Conservation (phyloP, 2,888 invertebrate species). For the Ashinkailepas kermadecensis region DNA sequence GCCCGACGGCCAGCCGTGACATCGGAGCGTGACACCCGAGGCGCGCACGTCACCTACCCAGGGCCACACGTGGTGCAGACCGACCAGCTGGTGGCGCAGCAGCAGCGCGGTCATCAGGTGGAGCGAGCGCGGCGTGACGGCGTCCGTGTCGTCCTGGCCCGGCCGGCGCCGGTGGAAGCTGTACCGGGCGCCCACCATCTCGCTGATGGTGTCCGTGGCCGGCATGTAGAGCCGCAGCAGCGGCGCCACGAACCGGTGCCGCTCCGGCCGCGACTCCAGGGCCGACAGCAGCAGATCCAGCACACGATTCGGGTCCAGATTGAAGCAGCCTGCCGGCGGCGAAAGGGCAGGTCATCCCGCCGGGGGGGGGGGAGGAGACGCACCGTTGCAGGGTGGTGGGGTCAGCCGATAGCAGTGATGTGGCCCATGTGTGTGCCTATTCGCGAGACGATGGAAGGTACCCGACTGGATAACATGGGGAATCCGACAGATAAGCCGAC, state of each 20-base stretch:
- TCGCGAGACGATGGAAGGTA: no score
- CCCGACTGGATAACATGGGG: no score
- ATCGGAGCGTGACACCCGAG: conserved; percentile 4
- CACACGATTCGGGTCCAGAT: conserved; percentile 96
- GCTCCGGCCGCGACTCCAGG: conserved; percentile 77
- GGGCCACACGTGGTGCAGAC: conserved; percentile 77
- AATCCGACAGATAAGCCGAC: no score
- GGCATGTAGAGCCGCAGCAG: conserved; percentile 74
- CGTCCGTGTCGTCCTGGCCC: not conserved
- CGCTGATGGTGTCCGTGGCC: conserved; percentile 80
- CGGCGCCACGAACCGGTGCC: conserved; percentile 50
- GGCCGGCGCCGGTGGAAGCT: conserved; percentile 45
- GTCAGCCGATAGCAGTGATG: no score
- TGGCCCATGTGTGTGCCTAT: no score
- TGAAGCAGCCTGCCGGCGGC: conserved; percentile 77
- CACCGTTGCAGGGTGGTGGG: no score
- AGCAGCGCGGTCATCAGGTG: conserved; percentile 85
- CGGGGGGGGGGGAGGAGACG: not conserved
- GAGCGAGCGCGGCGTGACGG: conserved; percentile 65
- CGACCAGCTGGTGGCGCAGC: conserved; percentile 76
- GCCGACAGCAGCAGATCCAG: conserved; percentile 93
- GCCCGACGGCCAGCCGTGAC: no score
- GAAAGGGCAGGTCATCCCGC: not conserved
- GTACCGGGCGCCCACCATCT: conserved; percentile 90
- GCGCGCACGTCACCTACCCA: conserved; percentile 58